Conservation (phyloP, 1,140 invertebrate species). For the Aethina tumida region DNA sequence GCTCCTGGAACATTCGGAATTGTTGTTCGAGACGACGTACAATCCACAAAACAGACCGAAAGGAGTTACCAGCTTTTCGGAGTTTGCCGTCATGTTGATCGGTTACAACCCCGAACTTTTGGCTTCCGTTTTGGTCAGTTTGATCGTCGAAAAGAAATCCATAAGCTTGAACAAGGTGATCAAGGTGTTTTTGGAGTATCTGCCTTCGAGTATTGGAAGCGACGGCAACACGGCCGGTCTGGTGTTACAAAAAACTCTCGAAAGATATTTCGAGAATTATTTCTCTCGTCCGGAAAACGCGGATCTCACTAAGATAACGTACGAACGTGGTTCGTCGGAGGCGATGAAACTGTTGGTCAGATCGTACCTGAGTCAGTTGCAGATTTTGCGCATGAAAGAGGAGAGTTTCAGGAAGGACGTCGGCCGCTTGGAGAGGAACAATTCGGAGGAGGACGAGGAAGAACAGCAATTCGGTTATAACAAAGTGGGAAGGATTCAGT, state of each 20-base stretch:
- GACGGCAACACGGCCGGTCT: conserved; percentile 42
- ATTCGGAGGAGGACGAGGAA: conserved; percentile 23
- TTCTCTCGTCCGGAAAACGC: conserved; percentile 33
- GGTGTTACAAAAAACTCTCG: conserved; percentile 45
- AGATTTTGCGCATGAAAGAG: conserved; percentile 29
- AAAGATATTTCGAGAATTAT: conserved; percentile 40
- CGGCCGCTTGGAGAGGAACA: conserved; percentile 13
- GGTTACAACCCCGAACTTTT: conserved; percentile 38
- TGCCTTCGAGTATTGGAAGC: conserved; percentile 46
- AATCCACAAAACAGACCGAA: conserved; percentile 29
- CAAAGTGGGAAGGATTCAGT: conserved; percentile 21
- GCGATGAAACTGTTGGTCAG: conserved; percentile 45
- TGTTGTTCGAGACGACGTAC: conserved; percentile 41
- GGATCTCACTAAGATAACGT: conserved; percentile 30
- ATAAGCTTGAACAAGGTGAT: conserved; percentile 43
- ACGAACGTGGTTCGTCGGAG: conserved; percentile 40
- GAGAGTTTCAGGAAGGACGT: conserved; percentile 11
- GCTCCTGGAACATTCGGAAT: conserved; percentile 39
- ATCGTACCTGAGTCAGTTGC: conserved; percentile 44
- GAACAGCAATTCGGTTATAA: conserved; percentile 24
- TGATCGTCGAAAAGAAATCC: conserved; percentile 37
- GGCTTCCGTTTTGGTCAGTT: conserved; percentile 36
- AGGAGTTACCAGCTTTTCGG: conserved; percentile 42
- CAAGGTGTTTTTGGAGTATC: conserved; percentile 47
- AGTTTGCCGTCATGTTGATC: conserved; percentile 44